These are phyloP conservation scores for Scaptomyza polygonia DNA, from an alignment of 2,888 invertebrate species.

Conservation along the genomic window DNA sequence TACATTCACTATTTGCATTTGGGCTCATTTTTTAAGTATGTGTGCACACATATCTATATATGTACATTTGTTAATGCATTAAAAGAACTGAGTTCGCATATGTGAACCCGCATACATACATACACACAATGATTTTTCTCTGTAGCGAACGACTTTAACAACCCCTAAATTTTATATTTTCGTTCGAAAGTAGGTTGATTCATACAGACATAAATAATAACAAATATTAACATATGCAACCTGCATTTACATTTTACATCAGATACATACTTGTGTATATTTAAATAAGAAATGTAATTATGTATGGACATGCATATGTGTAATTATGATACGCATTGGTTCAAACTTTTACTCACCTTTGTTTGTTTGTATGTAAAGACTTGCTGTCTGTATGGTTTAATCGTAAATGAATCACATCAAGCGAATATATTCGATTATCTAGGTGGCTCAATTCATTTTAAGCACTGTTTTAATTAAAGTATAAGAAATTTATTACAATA, in stretches of 20 bases:
- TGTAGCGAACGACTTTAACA: slow-evolving; percentile 9
- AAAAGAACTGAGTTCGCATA: slow-evolving; percentile 5
- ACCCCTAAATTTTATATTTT: slow-evolving; percentile 24
- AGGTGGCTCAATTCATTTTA: slow-evolving; percentile 18
- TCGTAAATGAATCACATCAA: slow-evolving; percentile 16
- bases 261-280: slow-evolving; percentile 4
- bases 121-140: slow-evolving; percentile 8
- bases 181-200: slow-evolving; percentile 10
- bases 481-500: background rate
- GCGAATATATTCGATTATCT: slow-evolving; percentile 4
- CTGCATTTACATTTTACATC: background rate
- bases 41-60: background rate
- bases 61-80: background rate
- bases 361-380: slow-evolving; percentile 5
- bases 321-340: slow-evolving; percentile 4
- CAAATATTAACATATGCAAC: slow-evolving; percentile 4
- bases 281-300: background rate
- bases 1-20: slow-evolving; percentile 6
- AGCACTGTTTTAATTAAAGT: slow-evolving; percentile 7
- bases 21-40: background rate
- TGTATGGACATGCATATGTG: background rate
- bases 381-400: slow-evolving; percentile 7
- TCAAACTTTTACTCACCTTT: slow-evolving; percentile 21
- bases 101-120: background rate
- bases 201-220: slow-evolving; percentile 7